Base-by-base conservation (phyloP, 2,888 invertebrate species). In the Callyntrura sp. region DNA sequence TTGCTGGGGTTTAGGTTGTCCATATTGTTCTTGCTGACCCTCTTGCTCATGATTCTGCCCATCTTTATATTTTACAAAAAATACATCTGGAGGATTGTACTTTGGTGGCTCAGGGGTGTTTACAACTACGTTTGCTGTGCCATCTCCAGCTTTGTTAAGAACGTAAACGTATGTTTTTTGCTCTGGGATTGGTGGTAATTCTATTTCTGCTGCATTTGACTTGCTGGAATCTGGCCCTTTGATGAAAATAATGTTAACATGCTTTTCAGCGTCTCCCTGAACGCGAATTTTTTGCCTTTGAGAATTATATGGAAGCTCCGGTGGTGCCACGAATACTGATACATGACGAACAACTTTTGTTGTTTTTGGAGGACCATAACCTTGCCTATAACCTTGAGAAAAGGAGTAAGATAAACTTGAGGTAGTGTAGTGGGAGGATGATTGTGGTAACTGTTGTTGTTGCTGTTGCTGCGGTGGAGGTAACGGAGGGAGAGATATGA, bases 201-300 rank as follows among this genome's bases (percentile, higher is more conserved):
- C 84, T 1, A 90, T 79, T 85, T 90, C 90, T 12, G 85, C 78
- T 12, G 68, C n/a, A 14, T 89, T 62, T 0, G 65, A 55, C 6
- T 55, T 48, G 4, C 68, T 55, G 0, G 73, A 9, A 25, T 88
- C 88, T 5, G 89, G 89, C 48, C 62, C 51, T 55, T 91, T 91
- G 8, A 91, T 90, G 51, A 91, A 91, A 25, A 91, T 90, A 2
- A 91, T 81, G 55, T 91, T 91, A 1, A 91, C 90, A 65, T 91
- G 91, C 68, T 91, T 91, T 51, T 91, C 87, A 2, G 78, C 51
- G 2, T 90, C 83, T n/a, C 91, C 91, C 48, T 90, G 68, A 0
- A 91, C 62, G 3, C 84, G 83, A 20, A 91, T 91, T 55, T 82
- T 91, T 17, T 70, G 84, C 9, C 84, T 81, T 35, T 65, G 82